phyloP scores from a whole-genome alignment of 2,888 invertebrate species.

The Neuroscelio doddi region DNA sequence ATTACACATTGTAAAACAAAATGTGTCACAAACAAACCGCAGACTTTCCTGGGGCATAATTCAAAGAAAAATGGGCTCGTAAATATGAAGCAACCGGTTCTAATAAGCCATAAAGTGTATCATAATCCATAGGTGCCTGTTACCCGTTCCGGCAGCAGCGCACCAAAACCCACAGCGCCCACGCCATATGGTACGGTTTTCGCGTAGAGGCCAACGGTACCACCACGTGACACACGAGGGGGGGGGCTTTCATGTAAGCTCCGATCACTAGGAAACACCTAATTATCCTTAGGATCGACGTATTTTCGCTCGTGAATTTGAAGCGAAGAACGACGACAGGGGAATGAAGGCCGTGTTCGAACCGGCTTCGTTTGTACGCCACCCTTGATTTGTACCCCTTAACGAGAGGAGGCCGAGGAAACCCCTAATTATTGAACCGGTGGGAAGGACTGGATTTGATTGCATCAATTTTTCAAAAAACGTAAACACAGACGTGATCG shows the following conservation, averaged over 20 bases:
- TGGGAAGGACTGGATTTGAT: slow-evolving; percentile 19
- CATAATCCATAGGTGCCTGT: slow-evolving; percentile 4
- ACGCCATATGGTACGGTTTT: slow-evolving; percentile 44
- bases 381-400: slow-evolving; percentile 34
- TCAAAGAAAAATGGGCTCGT: neutral
- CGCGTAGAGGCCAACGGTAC: slow-evolving; percentile 39
- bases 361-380: slow-evolving; percentile 9
- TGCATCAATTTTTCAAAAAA: slow-evolving; percentile 34
- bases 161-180: slow-evolving; percentile 19
- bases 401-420: slow-evolving; percentile 13
- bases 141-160: neutral
- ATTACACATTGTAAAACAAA: neutral
- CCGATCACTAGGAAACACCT: slow-evolving; percentile 31
- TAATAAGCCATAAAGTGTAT: slow-evolving; percentile 8
- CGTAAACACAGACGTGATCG: slow-evolving; percentile 5
- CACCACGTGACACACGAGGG: slow-evolving; percentile 44
- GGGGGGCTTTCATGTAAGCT: slow-evolving; percentile 23
- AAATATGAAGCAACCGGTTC: slow-evolving; percentile 6
- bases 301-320: slow-evolving; percentile 38
- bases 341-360: neutral
- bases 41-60: neutral
- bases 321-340: slow-evolving; percentile 9
- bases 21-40: neutral
- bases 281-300: slow-evolving; percentile 38
- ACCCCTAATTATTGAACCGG: slow-evolving; percentile 33